phyloP scores from a whole-genome alignment of 2,113 vertebrate genomes.

The Heloderma charlesbogerti region DNA sequence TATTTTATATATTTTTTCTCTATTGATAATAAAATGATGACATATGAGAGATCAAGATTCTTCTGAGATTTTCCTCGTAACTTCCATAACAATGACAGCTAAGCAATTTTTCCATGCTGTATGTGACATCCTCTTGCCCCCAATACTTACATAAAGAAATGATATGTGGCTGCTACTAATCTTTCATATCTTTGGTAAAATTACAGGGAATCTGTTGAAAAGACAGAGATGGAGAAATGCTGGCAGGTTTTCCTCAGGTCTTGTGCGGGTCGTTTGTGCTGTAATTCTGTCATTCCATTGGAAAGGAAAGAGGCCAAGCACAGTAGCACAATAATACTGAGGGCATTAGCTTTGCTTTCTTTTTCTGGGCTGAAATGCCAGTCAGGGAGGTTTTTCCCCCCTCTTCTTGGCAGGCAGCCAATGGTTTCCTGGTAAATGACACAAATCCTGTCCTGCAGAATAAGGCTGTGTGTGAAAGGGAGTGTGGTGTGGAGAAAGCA shows the following conservation, averaged over 20 bases:
- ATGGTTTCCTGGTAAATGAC: constrained; percentile 52
- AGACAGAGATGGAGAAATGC: constrained; percentile 8
- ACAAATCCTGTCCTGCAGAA: constrained; percentile 38
- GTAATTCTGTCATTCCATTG: constrained; percentile 45
- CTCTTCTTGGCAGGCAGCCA: constrained; percentile 51
- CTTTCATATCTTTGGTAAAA: constrained; percentile 49
- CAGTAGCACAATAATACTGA: constrained; percentile 49
- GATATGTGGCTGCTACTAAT: constrained; percentile 45
- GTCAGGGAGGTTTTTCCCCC: constrained; percentile 38
- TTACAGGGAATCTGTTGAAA: constrained; percentile 43
- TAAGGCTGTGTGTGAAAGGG: constrained; percentile 45
- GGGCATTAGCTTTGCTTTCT: constrained; percentile 50
- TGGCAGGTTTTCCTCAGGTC: constrained; percentile 31
- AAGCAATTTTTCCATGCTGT: constrained; percentile 37
- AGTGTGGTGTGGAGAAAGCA: not conserved
- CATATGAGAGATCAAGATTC: constrained; percentile 28
- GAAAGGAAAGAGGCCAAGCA: constrained; percentile 53
- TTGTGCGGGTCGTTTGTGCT: constrained; percentile 43
- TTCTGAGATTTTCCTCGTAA: constrained; percentile 40
- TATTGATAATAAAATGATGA: constrained; percentile 50
- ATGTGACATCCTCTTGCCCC: not conserved
- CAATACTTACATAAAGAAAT: constrained; percentile 22
- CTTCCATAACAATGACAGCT: constrained; percentile 60
- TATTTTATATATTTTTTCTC: constrained; percentile 46
- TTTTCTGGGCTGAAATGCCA: constrained; percentile 52